Conservation (phyloP, 35 echinoderm and acorn worm species). For the Eucidaris tribuloides region DNA sequence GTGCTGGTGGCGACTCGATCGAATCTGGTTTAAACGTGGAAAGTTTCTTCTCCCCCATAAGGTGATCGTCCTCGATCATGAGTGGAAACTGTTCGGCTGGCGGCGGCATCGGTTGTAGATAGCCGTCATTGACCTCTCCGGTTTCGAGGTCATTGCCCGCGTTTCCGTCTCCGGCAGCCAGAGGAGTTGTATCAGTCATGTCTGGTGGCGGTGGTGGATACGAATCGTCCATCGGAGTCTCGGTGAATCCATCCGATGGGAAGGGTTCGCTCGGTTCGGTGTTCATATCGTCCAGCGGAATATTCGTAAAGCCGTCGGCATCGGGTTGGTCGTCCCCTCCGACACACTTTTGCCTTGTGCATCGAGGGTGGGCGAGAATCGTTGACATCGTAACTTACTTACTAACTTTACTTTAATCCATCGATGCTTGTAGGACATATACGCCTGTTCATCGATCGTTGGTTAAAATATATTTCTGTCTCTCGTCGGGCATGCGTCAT, state of each 20-base stretch:
- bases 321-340: too few species aligned
- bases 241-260: too few species aligned
- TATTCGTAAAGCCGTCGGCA: not conserved
- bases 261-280: too few species aligned
- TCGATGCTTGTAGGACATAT: too few species aligned
- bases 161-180: too few species aligned
- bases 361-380: not conserved
- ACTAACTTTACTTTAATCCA: too few species aligned
- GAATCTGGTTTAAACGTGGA: not conserved
- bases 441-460: too few species aligned
- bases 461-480: too few species aligned
- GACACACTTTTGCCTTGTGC: not conserved
- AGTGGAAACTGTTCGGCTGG: not conserved
- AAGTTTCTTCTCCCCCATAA: slow-evolving; percentile 6
- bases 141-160: slow-evolving; percentile 4
- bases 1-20: not conserved
- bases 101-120: not conserved
- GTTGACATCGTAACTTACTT: not conserved
- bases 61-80: slow-evolving; percentile 11
- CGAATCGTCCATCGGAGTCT: too few species aligned
- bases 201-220: not conserved
- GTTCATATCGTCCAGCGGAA: too few species aligned
- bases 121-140: slow-evolving; percentile 5
- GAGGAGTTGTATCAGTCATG: not conserved
- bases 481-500: too few species aligned